Evolutionary conservation across 2,888 invertebrate species (phyloP).

Genomic region (Archaeoteleia sp.): DNA sequence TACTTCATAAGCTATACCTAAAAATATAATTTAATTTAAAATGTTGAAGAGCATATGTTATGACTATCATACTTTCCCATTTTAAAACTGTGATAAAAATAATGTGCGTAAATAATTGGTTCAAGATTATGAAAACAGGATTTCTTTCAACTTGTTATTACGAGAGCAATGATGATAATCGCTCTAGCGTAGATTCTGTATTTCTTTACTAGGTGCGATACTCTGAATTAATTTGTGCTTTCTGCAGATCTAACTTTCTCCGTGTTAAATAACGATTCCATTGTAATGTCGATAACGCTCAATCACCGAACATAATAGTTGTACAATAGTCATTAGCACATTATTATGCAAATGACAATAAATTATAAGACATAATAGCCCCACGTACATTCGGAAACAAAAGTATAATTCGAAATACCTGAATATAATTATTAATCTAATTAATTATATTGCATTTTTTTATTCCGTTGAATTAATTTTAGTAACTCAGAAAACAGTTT

Average conservation of each 20-base stretch:
- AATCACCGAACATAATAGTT: conserved; percentile 38
- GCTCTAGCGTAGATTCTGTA: conserved; percentile 9
- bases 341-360: conserved; percentile 36
- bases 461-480: too few relatives aligned
- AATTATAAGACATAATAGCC: conserved; percentile 41
- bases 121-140: neutral
- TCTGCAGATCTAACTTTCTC: conserved; percentile 44
- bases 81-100: too few relatives aligned
- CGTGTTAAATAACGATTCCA: conserved; percentile 40
- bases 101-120: too few relatives aligned
- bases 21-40: too few relatives aligned
- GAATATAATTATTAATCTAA: too few relatives aligned
- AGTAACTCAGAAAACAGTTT: too few relatives aligned
- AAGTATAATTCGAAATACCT: neutral
- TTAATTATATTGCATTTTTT: too few relatives aligned
- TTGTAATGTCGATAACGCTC: conserved; percentile 48
- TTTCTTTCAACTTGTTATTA: neutral
- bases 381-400: conserved; percentile 14
- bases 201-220: conserved; percentile 33
- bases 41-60: too few relatives aligned
- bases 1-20: too few relatives aligned
- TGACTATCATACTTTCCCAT: too few relatives aligned
- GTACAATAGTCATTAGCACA: conserved; percentile 44
- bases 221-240: conserved; percentile 46
- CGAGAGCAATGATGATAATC: conserved; percentile 18